phyloP scores from a whole-genome alignment of 2,888 invertebrate species.

The Drosophila vallismaia region DNA sequence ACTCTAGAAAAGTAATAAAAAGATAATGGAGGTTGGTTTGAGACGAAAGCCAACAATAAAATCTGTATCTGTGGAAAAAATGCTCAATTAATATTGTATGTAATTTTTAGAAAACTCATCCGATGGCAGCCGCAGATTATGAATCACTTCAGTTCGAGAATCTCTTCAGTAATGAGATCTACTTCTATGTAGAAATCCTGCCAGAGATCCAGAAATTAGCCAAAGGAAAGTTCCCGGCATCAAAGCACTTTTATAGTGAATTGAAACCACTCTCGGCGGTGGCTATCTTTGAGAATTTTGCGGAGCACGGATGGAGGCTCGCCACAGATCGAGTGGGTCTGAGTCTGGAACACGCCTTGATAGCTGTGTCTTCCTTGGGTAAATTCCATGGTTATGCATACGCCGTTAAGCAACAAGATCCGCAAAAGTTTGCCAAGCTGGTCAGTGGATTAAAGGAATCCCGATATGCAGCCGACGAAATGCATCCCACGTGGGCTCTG shows the following conservation, averaged over 20 bases:
- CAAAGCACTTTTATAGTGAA: constrained; percentile 79
- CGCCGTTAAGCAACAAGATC: constrained; percentile 74
- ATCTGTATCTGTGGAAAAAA: not conserved
- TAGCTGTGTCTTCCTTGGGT: constrained; percentile 79
- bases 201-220: constrained; percentile 67
- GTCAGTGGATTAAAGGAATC: constrained; percentile 68
- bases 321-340: constrained; percentile 71
- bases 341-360: constrained; percentile 79
- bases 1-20: not conserved
- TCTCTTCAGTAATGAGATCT: constrained; percentile 81
- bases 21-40: not conserved
- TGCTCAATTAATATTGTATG: too few species aligned
- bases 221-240: constrained; percentile 56
- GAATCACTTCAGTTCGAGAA: constrained; percentile 68
- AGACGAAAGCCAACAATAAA: too few species aligned
- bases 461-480: constrained; percentile 60
- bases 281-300: constrained; percentile 80
- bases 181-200: constrained; percentile 75
- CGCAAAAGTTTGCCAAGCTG: constrained; percentile 62
- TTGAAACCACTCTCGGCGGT: constrained; percentile 63
- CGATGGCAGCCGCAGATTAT: constrained; percentile 66
- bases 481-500: constrained; percentile 36
- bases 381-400: constrained; percentile 81
- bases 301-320: constrained; percentile 72
- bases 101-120: constrained; percentile 79